These are phyloP conservation scores for Xiphophorus hellerii DNA, from an alignment of 2,113 vertebrate genomes.

Conservation along the genomic window DNA sequence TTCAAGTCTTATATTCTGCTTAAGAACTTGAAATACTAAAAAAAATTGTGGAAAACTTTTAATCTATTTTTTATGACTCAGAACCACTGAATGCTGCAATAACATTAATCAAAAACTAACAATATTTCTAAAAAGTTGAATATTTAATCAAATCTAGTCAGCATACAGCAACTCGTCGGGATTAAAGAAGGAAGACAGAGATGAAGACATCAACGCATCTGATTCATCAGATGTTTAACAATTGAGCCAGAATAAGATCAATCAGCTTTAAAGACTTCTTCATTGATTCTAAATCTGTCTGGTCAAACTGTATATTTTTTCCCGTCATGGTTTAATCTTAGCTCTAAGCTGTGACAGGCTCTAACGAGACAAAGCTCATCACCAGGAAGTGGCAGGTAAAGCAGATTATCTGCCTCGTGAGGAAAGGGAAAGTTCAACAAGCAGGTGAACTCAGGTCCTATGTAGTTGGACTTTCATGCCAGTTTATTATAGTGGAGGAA, in stretches of 20 bases:
- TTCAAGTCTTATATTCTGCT: too few relatives aligned
- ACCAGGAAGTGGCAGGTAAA: conserved; percentile 58
- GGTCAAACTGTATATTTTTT: background rate
- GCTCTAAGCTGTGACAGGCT: conserved; percentile 20
- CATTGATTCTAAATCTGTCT: background rate
- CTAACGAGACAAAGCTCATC: conserved; percentile 48
- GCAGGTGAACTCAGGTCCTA: background rate
- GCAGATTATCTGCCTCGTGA: conserved; percentile 43
- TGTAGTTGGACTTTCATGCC: background rate
- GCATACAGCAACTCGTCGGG: conserved; percentile 40
- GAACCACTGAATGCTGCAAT: too few relatives aligned
- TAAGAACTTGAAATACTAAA: too few relatives aligned
- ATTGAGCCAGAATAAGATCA: background rate
- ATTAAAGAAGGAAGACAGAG: conserved; percentile 18
- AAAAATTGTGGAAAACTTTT: too few relatives aligned
- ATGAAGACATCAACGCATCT: background rate
- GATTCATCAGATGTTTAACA: background rate
- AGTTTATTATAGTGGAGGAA: background rate
- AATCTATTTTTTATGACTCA: too few relatives aligned
- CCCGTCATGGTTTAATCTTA: background rate
- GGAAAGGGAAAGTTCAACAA: background rate
- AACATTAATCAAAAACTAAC: too few relatives aligned
- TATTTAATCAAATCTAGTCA: background rate
- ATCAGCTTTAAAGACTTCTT: background rate
- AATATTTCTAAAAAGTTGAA: too few relatives aligned